phyloP scores from a whole-genome alignment of 1,140 invertebrate genomes.

The Zaprionus capensis region DNA sequence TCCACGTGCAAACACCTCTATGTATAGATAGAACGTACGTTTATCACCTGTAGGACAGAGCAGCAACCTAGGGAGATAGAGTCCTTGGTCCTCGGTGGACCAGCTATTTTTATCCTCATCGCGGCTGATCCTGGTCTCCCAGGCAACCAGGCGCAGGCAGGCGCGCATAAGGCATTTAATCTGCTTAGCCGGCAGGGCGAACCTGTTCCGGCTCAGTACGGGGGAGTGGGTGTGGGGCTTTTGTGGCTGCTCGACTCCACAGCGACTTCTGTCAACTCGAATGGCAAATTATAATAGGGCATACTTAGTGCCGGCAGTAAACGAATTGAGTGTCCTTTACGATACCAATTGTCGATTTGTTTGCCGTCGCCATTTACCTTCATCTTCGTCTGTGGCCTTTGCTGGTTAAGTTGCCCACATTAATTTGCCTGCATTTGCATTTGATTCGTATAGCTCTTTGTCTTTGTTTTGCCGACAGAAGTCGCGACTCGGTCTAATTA shows the following conservation, averaged over 20 bases:
- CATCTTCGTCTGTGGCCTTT: background rate
- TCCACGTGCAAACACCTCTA: background rate
- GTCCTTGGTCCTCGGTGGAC: constrained; percentile 24
- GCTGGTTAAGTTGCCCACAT: constrained; percentile 1
- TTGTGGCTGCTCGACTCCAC: background rate
- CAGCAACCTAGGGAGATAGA: background rate
- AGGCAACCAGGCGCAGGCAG: constrained; percentile 45
- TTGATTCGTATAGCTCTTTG: constrained; percentile 13
- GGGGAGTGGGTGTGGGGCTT: background rate
- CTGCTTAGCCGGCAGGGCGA: constrained; percentile 58
- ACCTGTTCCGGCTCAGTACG: constrained; percentile 1
- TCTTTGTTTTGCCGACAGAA: background rate
- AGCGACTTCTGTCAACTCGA: constrained; percentile 2
- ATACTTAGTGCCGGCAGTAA: background rate
- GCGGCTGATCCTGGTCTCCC: constrained; percentile 69
- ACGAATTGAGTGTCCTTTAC: constrained; percentile 1
- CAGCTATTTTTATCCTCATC: constrained; percentile 69
- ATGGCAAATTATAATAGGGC: constrained; percentile 3
- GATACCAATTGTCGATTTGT: constrained; percentile 29
- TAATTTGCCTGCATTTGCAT: constrained; percentile 27
- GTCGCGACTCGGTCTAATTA: background rate
- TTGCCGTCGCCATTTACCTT: background rate
- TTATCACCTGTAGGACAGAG: constrained; percentile 2
- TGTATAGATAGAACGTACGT: background rate
- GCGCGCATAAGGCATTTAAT: constrained; percentile 63